Conservation (phyloP, 2,113 vertebrate species). For the Takifugu flavidus region DNA sequence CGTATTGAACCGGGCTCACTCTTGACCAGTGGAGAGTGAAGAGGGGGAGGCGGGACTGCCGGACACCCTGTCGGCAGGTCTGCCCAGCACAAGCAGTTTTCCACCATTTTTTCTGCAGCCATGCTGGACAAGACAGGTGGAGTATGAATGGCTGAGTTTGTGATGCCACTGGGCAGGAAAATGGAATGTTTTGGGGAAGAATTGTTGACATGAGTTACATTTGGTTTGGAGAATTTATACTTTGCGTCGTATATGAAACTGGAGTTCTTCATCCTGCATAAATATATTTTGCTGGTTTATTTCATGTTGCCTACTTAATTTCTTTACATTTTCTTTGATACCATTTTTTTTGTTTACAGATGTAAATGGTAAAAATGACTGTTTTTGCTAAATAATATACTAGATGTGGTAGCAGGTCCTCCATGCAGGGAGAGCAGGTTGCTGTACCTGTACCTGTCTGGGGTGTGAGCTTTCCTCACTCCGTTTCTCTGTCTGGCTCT, state of each 20-base stretch:
- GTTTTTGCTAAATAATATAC: background rate
- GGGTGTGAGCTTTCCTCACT: conserved; percentile 40
- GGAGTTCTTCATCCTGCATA: background rate
- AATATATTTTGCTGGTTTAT: background rate
- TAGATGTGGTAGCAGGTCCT: background rate
- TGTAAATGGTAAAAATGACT: conserved; percentile 2
- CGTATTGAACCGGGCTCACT: conserved; percentile 53
- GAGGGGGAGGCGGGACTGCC: conserved; percentile 35
- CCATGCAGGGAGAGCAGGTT: background rate
- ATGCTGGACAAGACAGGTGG: conserved; percentile 73
- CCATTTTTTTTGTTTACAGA: background rate
- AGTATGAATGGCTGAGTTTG: conserved; percentile 67
- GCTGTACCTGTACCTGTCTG: background rate
- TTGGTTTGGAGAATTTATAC: too few species aligned
- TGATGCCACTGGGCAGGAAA: too few species aligned
- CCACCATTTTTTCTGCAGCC: conserved; percentile 50
- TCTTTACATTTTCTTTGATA: background rate
- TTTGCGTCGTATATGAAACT: background rate
- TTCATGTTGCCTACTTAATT: too few species aligned
- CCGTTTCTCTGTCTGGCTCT: conserved; percentile 70
- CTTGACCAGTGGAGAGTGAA: conserved; percentile 63
- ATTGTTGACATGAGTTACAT: too few species aligned
- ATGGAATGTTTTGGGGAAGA: too few species aligned
- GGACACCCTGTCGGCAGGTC: conserved; percentile 51
- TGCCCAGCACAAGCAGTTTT: conserved; percentile 32